Percentiles rank a stretch among this genome's conserved stretches.
phyloP scores from a whole-genome alignment of 2,113 vertebrate species.

The Peucedramus taeniatus region DNA sequence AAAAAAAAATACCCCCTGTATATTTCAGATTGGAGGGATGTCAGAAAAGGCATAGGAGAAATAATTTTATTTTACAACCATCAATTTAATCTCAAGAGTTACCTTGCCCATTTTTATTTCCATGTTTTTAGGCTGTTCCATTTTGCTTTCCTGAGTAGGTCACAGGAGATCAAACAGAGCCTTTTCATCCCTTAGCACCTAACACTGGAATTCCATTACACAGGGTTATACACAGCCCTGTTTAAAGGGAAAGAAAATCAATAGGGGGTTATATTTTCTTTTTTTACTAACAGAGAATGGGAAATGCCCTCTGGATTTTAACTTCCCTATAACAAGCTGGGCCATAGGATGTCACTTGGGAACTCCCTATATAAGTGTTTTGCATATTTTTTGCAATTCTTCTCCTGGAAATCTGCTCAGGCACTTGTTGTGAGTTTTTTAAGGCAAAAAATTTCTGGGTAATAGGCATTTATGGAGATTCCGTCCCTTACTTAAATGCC shows the following conservation, averaged over 20 bases:
- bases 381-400: not conserved
- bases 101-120: not conserved
- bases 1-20: not conserved
- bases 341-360: fast-evolving
- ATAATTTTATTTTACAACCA: not conserved
- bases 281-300: not conserved
- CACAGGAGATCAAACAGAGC: not conserved
- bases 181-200: not conserved
- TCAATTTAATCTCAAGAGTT: not conserved
- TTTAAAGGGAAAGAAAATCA: not conserved
- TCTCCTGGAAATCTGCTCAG: not conserved
- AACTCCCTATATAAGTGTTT: not conserved
- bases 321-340: not conserved
- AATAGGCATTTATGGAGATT: not conserved
- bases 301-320: not conserved
- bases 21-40: not conserved
- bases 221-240: not conserved
- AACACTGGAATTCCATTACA: not conserved
- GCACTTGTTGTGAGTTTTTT: not conserved
- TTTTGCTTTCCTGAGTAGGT: not conserved
- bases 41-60: not conserved
- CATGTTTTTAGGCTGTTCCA: not conserved
- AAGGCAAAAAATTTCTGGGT: not conserved
- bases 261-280: not conserved
- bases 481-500: not conserved